A percentile compares a stretch with the other conserved stretches of the same genome.
Conservation (phyloP, 2,888 invertebrate species). For the Tetragonisca angustula region DNA sequence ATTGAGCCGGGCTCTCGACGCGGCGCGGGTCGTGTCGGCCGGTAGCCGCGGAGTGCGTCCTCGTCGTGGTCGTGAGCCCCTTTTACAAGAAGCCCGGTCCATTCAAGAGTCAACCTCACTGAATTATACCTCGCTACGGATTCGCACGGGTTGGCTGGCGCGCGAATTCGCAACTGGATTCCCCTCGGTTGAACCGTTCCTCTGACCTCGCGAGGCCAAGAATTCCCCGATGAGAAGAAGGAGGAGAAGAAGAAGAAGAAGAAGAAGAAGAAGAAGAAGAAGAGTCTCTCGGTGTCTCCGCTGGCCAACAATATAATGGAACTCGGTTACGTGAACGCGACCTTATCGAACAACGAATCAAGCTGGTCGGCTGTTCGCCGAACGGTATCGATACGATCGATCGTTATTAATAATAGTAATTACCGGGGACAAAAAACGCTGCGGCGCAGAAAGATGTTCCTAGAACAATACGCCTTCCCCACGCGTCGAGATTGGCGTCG, state of each 20-base stretch:
- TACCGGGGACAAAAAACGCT: constrained; percentile 11
- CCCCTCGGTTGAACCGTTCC: constrained; percentile 22
- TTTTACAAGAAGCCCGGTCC: constrained; percentile 69
- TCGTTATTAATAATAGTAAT: constrained; percentile 53
- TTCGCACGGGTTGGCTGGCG: constrained; percentile 60
- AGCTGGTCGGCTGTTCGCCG: constrained; percentile 6
- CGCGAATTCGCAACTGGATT: constrained; percentile 58
- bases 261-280: neutral
- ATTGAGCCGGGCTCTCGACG: constrained; percentile 62
- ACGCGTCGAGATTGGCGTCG: no score
- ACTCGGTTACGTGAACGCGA: constrained; percentile 46
- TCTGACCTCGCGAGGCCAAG: constrained; percentile 53
- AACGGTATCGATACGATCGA: constrained; percentile 46
- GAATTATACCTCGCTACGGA: constrained; percentile 73
- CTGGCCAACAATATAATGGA: constrained; percentile 15
- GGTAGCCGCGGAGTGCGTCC: constrained; percentile 30
- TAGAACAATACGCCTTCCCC: constrained; percentile 16
- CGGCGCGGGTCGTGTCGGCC: constrained; percentile 59
- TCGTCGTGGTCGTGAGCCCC: constrained; percentile 50
- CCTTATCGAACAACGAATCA: constrained; percentile 38
- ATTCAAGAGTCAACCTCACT: constrained; percentile 76
- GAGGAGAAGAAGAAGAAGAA: neutral
- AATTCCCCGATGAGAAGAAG: constrained; percentile 8
- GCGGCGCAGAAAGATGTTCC: constrained; percentile 9
- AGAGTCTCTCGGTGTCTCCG: neutral